These are phyloP conservation scores for Litoditis marina DNA, from an alignment of 2,888 invertebrate genomes.

Conservation along the genomic window DNA sequence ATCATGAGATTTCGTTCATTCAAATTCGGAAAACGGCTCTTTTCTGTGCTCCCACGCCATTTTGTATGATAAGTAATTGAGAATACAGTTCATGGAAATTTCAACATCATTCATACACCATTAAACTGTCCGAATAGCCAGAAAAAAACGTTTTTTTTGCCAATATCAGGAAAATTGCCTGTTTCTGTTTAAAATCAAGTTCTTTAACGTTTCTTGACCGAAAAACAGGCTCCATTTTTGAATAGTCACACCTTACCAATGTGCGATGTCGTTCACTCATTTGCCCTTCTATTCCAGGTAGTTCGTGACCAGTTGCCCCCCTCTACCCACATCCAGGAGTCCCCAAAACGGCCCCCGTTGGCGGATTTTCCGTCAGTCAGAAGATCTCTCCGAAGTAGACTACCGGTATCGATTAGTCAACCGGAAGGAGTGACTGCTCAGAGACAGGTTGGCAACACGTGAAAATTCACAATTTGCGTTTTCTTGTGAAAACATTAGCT, in stretches of 20 bases:
- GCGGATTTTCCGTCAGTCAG: constrained; percentile 19
- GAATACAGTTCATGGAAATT: no score
- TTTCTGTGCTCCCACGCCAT: no score
- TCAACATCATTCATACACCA: neutral
- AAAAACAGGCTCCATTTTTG: neutral
- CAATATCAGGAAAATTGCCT: neutral
- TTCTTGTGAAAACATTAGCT: no score
- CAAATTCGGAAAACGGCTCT: no score
- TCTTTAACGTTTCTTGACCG: neutral
- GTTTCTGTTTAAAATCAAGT: neutral
- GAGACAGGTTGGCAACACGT: neutral
- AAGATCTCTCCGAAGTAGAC: constrained; percentile 15
- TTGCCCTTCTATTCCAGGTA: constrained; percentile 7
- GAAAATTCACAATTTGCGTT: neutral
- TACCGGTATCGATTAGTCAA: constrained; percentile 33
- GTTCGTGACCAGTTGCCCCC: constrained; percentile 18
- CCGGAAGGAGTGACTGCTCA: constrained; percentile 26
- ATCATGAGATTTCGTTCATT: no score
- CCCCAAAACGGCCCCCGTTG: constrained; percentile 10
- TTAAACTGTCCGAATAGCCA: neutral
- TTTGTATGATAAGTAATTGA: no score
- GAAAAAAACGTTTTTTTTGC: no score
- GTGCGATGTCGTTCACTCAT: no score
- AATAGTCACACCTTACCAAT: no score
- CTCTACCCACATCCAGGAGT: constrained; percentile 12